These are phyloP conservation scores for Chrysaora quinquecirrha DNA, from an alignment of 30 jellyfish, hydroid and myxozoan species.

Conservation along the genomic window DNA sequence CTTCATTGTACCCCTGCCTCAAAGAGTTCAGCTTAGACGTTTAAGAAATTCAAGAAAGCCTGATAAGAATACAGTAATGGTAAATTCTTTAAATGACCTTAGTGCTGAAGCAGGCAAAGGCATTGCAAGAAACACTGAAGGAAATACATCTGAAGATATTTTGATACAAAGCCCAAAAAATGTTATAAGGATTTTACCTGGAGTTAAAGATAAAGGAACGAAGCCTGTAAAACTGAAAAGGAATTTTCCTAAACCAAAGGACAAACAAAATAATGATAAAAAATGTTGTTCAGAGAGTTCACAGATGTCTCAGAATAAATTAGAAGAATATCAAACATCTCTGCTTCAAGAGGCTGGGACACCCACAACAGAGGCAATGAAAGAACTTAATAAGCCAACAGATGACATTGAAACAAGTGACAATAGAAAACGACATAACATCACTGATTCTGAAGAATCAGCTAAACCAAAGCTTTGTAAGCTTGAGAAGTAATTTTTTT, in stretches of 20 bases:
- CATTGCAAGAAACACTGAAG: not conserved
- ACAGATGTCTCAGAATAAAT: too few relatives aligned
- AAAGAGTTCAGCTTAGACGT: conserved; percentile 21
- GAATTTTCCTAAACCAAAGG: conserved; percentile 5
- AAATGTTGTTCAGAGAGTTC: not conserved
- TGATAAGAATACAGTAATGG: not conserved
- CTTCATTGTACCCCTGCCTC: conserved; percentile 42
- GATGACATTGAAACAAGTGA: not conserved
- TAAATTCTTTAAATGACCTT: too few relatives aligned
- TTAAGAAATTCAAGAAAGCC: not conserved
- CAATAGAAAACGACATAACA: not conserved
- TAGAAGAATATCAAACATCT: too few relatives aligned
- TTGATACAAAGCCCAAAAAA: not conserved
- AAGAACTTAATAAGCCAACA: not conserved
- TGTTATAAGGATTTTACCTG: conserved; percentile 29
- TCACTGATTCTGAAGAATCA: not conserved
- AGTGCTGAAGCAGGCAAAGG: not conserved
- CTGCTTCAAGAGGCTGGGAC: not conserved
- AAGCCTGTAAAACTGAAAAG: conserved; percentile 56
- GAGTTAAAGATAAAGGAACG: not conserved
- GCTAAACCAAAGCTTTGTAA: not conserved
- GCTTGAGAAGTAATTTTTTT: too few relatives aligned
- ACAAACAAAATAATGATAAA: not conserved
- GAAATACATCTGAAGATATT: not conserved
- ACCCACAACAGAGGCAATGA: not conserved